phyloP scores from a whole-genome alignment of 2,113 vertebrate genomes.

The Oplegnathus fasciatus region DNA sequence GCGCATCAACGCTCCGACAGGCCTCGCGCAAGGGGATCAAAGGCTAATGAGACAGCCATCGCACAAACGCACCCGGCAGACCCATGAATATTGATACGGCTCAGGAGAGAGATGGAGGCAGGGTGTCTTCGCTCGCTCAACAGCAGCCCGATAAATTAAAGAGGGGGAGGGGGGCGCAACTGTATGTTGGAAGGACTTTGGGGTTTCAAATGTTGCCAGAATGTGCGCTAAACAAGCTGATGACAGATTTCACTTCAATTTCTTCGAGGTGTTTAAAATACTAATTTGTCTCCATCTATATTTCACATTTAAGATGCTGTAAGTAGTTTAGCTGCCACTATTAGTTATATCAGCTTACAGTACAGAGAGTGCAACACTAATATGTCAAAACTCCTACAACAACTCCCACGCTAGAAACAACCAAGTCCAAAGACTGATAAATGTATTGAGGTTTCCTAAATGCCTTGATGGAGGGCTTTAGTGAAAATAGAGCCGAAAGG shows the following conservation, averaged over 20 bases:
- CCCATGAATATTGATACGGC: constrained; percentile 82
- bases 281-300: background rate
- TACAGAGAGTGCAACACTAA: background rate
- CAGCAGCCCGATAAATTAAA: constrained; percentile 56
- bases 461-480: background rate
- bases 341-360: background rate
- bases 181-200: constrained; percentile 37
- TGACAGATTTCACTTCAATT: background rate
- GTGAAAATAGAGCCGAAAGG: background rate
- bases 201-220: constrained; percentile 23
- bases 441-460: background rate
- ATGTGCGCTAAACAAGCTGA: constrained; percentile 13
- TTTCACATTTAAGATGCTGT: background rate
- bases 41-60: constrained; percentile 83
- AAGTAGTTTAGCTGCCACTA: background rate
- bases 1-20: constrained; percentile 75
- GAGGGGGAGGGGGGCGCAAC: background rate
- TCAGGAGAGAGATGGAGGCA: constrained; percentile 67
- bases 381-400: background rate
- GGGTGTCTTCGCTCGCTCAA: constrained; percentile 72
- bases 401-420: background rate
- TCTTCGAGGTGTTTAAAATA: constrained; percentile 4
- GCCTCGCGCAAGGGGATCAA: constrained; percentile 79
- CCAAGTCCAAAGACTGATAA: background rate
- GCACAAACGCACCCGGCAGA: constrained; percentile 80